These are phyloP conservation scores for Coryphaenoides rupestris DNA, from an alignment of 2,113 vertebrate genomes.

Conservation along the genomic window DNA sequence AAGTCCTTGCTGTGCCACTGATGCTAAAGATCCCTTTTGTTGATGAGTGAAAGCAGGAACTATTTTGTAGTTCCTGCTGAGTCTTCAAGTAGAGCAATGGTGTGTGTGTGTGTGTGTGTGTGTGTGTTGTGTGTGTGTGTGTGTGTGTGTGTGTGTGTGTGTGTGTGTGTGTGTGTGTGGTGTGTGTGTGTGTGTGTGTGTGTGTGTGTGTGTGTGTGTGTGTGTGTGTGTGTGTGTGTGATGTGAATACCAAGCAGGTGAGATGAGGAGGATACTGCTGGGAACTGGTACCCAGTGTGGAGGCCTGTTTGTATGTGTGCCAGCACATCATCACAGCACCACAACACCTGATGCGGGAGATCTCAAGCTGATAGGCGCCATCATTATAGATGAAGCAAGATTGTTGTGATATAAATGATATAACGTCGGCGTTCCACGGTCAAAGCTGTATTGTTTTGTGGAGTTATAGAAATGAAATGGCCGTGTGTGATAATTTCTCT, in stretches of 20 bases:
- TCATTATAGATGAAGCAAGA: conserved; percentile 41
- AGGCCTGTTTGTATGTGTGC: conserved; percentile 23
- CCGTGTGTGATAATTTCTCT: too few species aligned
- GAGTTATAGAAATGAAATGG: too few species aligned
- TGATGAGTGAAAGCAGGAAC: conserved; percentile 16
- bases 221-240: conserved; percentile 12
- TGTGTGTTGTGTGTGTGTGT: too few species aligned
- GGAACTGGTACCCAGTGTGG: conserved; percentile 13
- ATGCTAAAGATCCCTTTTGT: conserved; percentile 15
- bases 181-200: background rate
- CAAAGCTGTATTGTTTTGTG: too few species aligned
- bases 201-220: background rate
- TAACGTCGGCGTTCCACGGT: too few species aligned
- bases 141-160: too few species aligned
- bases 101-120: conserved; percentile 25
- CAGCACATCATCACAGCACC: background rate
- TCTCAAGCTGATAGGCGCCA: conserved; percentile 29
- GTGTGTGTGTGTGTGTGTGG: too few species aligned
- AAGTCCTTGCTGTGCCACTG: too few species aligned
- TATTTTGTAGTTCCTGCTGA: conserved; percentile 38
- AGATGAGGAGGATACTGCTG: conserved; percentile 8
- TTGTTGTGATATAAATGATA: too few species aligned
- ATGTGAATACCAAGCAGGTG: conserved; percentile 56
- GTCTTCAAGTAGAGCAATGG: conserved; percentile 22
- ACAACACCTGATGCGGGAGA: conserved; percentile 31